phyloP scores from a whole-genome alignment of 2,888 invertebrate species.

The Metellina segmentata region DNA sequence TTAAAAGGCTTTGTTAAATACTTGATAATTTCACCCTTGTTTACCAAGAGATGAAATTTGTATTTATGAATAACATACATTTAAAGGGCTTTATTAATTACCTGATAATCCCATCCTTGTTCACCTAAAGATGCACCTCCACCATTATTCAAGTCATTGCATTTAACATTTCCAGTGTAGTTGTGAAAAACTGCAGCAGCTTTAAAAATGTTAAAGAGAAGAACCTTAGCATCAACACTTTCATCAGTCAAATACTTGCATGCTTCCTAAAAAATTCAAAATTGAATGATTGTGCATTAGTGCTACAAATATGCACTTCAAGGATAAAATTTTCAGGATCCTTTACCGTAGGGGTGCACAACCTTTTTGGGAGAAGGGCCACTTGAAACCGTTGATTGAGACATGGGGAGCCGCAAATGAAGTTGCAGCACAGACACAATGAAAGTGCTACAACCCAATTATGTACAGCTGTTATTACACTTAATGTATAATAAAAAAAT shows the following conservation, averaged over 20 bases:
- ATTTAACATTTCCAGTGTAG: constrained; percentile 85
- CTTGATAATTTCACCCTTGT: constrained; percentile 91
- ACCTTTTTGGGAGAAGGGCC: too few species aligned
- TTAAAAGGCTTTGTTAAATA: constrained; percentile 79
- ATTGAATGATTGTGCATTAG: background rate
- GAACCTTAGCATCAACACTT: constrained; percentile 82
- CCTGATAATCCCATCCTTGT: constrained; percentile 91
- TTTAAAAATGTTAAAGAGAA: constrained; percentile 85
- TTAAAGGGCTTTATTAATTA: constrained; percentile 79
- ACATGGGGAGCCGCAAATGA: too few species aligned
- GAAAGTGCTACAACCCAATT: too few species aligned
- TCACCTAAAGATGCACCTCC: constrained; percentile 83
- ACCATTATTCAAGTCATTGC: constrained; percentile 56
- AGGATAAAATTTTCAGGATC: background rate
- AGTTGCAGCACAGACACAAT: too few species aligned
- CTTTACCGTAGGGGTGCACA: too few species aligned
- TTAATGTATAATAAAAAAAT: too few species aligned
- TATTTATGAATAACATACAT: too few species aligned
- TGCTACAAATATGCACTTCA: background rate
- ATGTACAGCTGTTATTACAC: too few species aligned
- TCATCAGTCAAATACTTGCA: constrained; percentile 83
- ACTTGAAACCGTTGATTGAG: too few species aligned
- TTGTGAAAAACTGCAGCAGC: constrained; percentile 90
- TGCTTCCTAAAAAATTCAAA: constrained; percentile 81
- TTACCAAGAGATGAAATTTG: constrained; percentile 83